These are phyloP conservation scores for Tetheella fluctuosa DNA, from an alignment of 2,888 invertebrate species.

Conservation along the genomic window DNA sequence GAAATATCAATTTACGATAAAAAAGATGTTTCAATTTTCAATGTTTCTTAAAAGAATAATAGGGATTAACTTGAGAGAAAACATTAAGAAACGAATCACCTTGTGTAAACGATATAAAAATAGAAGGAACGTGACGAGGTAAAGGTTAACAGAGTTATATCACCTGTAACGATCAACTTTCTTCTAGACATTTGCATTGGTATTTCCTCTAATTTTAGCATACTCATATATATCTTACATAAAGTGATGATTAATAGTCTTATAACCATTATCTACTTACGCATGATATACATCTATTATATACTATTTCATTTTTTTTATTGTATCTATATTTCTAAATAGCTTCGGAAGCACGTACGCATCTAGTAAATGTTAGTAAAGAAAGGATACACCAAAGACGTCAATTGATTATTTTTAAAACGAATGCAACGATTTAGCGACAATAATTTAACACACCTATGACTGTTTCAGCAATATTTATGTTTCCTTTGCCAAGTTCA, in stretches of 20 bases:
- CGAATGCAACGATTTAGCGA: conserved; percentile 34
- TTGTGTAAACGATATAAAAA: neutral
- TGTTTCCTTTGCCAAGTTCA: conserved; percentile 65
- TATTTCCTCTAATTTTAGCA: neutral
- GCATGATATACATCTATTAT: no score
- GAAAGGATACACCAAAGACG: neutral
- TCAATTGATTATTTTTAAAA: conserved; percentile 1
- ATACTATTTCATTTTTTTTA: no score
- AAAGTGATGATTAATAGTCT: no score
- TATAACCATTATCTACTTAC: no score
- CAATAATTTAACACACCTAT: conserved; percentile 60
- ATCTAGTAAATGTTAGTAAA: neutral
- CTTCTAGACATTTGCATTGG: neutral
- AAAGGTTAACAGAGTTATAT: conserved; percentile 1
- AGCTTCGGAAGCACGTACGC: no score
- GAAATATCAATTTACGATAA: neutral
- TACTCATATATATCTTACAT: neutral
- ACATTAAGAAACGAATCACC: neutral
- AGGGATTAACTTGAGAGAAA: neutral
- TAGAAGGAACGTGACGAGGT: neutral
- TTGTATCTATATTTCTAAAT: no score
- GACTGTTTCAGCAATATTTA: conserved; percentile 69
- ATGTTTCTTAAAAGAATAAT: neutral
- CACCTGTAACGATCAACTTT: neutral
- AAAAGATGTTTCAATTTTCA: neutral